phyloP scores from a whole-genome alignment of 35 echinoderm and acorn worm species.

The Lytechinus variegatus region DNA sequence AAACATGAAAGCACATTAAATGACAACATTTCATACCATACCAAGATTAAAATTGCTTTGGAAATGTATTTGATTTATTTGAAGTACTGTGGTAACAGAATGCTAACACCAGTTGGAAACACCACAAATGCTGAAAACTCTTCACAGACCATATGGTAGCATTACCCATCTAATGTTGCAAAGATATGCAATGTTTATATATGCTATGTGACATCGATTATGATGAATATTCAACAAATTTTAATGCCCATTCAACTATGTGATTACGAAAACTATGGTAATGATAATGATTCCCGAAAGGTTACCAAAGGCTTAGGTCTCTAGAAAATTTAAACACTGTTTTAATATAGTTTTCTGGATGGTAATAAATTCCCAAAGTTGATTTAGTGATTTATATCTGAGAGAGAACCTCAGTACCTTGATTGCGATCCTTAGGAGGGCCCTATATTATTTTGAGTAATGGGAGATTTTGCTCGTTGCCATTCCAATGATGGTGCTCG shows the following conservation, averaged over 20 bases:
- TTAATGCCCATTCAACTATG: no score
- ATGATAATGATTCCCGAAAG: no score
- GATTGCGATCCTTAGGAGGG: background rate
- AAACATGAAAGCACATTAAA: no score
- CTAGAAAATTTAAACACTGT: background rate
- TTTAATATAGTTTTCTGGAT: background rate
- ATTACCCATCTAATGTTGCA: background rate
- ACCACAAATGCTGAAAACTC: background rate
- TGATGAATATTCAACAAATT: no score
- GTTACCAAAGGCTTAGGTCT: background rate
- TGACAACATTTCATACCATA: no score
- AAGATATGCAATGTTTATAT: background rate
- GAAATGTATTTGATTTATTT: no score
- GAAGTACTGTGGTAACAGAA: no score
- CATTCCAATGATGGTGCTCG: background rate
- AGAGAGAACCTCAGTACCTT: background rate
- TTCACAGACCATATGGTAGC: background rate
- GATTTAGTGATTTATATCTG: background rate
- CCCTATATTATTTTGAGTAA: conserved; percentile 7
- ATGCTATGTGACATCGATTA: background rate
- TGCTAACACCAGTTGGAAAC: no score
- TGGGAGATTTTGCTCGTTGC: background rate
- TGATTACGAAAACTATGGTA: no score
- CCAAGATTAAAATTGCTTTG: no score
- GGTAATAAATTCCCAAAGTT: background rate